A percentile compares a stretch with the other conserved stretches of the same genome.
Evolutionary conservation across 1,140 invertebrate species (phyloP).

Genomic region (Zaprionus ornatus): DNA sequence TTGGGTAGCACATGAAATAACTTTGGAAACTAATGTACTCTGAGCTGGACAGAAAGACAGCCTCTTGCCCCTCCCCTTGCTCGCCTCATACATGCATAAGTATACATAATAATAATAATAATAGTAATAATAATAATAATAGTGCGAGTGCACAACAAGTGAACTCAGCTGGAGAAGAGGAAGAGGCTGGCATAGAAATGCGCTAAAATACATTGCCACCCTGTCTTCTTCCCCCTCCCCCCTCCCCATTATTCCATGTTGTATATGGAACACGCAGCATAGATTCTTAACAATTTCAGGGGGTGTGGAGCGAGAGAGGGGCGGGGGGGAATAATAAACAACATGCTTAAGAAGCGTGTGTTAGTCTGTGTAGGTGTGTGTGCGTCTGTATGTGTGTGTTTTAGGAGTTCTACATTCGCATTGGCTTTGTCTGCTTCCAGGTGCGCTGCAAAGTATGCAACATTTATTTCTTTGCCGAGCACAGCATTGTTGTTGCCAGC

Average conservation of each 20-base stretch:
- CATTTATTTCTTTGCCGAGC: constrained; percentile 46
- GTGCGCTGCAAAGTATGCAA: constrained; percentile 51
- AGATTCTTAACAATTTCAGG: constrained; percentile 31
- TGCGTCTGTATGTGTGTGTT: background rate
- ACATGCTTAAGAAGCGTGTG: constrained; percentile 18
- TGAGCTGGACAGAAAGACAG: constrained; percentile 1
- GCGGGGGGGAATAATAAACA: constrained; percentile 21
- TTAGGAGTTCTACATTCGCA: constrained; percentile 28
- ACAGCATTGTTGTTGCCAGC: constrained; percentile 30
- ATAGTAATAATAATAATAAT: constrained; percentile 20
- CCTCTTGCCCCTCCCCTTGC: background rate
- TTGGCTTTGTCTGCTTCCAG: constrained; percentile 32
- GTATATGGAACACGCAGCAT: constrained; percentile 40
- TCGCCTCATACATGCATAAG: constrained; percentile 1
- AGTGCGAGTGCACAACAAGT: constrained; percentile 36
- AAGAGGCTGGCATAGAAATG: constrained; percentile 22
- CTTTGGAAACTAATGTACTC: constrained; percentile 42
- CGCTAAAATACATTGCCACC: constrained; percentile 9
- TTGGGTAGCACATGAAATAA: constrained; percentile 14
- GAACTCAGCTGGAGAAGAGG: background rate
- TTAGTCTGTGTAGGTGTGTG: background rate
- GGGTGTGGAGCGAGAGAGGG: background rate
- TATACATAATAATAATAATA: constrained; percentile 27
- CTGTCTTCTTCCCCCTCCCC: no score
- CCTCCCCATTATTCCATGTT: background rate